These are phyloP conservation scores for Kuschelorhynchus macadamiae DNA, from an alignment of 2,888 invertebrate species.

Conservation along the genomic window DNA sequence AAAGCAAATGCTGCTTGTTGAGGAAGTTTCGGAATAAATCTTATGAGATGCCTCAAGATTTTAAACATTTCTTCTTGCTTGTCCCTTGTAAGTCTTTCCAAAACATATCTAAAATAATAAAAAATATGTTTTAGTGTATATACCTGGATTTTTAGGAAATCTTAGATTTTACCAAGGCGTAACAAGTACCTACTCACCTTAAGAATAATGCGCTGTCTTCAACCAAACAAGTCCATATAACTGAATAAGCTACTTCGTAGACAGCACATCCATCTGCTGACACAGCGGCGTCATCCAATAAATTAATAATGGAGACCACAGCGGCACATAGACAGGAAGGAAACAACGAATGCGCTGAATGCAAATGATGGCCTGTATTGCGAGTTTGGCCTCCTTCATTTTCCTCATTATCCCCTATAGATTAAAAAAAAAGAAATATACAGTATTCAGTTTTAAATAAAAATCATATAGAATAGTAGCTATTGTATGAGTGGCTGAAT, in stretches of 20 bases:
- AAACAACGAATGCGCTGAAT: slow-evolving; percentile 94
- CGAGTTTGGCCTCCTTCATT: slow-evolving; percentile 75
- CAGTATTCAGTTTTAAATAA: background rate
- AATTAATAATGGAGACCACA: slow-evolving; percentile 93
- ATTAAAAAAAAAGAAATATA: too few species aligned
- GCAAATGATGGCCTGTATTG: slow-evolving; percentile 84
- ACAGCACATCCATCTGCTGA: slow-evolving; percentile 95
- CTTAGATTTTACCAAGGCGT: too few species aligned
- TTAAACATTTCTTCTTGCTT: slow-evolving; percentile 96
- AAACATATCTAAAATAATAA: slow-evolving; percentile 75
- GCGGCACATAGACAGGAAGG: slow-evolving; percentile 97
- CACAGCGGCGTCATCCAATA: slow-evolving; percentile 97
- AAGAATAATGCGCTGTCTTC: slow-evolving; percentile 98
- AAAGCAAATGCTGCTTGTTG: slow-evolving; percentile 98
- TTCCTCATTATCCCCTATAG: slow-evolving; percentile 70
- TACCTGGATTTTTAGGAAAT: too few species aligned
- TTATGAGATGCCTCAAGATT: slow-evolving; percentile 89
- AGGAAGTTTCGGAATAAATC: slow-evolving; percentile 93
- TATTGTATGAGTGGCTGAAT: too few species aligned
- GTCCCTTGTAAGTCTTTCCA: slow-evolving; percentile 94
- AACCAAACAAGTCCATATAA: slow-evolving; percentile 96
- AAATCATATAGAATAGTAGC: background rate
- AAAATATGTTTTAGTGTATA: background rate
- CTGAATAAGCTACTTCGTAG: slow-evolving; percentile 96
- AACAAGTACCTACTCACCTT: too few species aligned